These are phyloP conservation scores for Spodoptera litura DNA, from an alignment of 1,140 invertebrate genomes.

Conservation along the genomic window DNA sequence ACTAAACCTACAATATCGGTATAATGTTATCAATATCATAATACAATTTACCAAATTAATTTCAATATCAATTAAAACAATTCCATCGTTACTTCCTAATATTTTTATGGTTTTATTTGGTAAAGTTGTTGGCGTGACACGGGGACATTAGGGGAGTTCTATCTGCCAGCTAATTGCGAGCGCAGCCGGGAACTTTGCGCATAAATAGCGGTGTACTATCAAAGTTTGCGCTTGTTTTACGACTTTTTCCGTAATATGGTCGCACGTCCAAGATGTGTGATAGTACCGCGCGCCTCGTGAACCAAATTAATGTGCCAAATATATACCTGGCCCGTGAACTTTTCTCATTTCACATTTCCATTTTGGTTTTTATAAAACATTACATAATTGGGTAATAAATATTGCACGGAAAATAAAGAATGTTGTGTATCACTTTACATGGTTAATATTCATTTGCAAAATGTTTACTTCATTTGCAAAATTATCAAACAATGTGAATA, in stretches of 20 bases:
- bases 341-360: slow-evolving; percentile 9
- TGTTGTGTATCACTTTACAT: no score
- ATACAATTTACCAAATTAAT: no score
- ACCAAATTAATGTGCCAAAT: not conserved
- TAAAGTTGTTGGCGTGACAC: slow-evolving; percentile 23
- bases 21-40: no score
- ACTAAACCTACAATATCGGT: no score
- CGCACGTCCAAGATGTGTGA: slow-evolving; percentile 16
- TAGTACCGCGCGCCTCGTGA: not conserved
- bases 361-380: no score
- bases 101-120: slow-evolving; percentile 4
- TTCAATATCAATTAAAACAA: not conserved
- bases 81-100: not conserved
- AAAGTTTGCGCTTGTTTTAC: slow-evolving; percentile 41
- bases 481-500: not conserved
- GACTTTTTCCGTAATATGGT: slow-evolving; percentile 29
- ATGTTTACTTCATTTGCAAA: no score
- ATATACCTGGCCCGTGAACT: not conserved
- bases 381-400: no score
- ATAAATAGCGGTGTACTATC: slow-evolving; percentile 40
- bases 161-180: slow-evolving; percentile 12
- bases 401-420: no score
- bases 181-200: slow-evolving; percentile 25
- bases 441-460: no score
- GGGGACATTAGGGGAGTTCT: slow-evolving; percentile 27